Evolutionary conservation across 2,888 invertebrate species (phyloP).

Genomic region (Drosophila limbata): DNA sequence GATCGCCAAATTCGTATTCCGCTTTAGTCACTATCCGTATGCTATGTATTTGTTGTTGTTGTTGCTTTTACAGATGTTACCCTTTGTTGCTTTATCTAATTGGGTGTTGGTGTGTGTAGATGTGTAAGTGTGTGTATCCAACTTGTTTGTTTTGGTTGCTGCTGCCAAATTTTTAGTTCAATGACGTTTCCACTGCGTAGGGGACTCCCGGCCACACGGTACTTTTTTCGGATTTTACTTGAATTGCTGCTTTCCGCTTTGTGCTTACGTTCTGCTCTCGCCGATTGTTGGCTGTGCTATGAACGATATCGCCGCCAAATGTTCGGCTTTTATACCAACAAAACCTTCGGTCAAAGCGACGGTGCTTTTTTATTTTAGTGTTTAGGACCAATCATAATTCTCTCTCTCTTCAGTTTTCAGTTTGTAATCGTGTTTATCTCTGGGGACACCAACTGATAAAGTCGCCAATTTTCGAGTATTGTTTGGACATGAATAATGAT

Average conservation of each 20-base stretch:
- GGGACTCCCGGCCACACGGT: conserved; percentile 53
- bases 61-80: conserved; percentile 26
- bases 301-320: conserved; percentile 43
- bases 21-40: conserved; percentile 44
- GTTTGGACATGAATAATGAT: conserved; percentile 46
- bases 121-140: conserved; percentile 48
- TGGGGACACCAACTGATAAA: conserved; percentile 46
- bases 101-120: not conserved
- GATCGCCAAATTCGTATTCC: conserved; percentile 27
- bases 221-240: conserved; percentile 24
- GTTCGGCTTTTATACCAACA: conserved; percentile 62
- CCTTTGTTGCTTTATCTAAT: conserved; percentile 35
- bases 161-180: conserved; percentile 15
- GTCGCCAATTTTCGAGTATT: not conserved
- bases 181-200: conserved; percentile 41
- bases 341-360: conserved; percentile 2
- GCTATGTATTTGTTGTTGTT: conserved; percentile 17
- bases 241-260: conserved; percentile 21
- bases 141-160: conserved; percentile 40
- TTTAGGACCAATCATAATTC: conserved; percentile 31
- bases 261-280: conserved; percentile 25
- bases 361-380: conserved; percentile 62
- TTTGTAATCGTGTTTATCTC: conserved; percentile 20
- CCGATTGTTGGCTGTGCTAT: conserved; percentile 44
- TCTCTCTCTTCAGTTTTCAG: conserved; percentile 2